These are phyloP conservation scores for Yponomeuta cagnagella DNA, from an alignment of 2,888 invertebrate species.

Conservation along the genomic window DNA sequence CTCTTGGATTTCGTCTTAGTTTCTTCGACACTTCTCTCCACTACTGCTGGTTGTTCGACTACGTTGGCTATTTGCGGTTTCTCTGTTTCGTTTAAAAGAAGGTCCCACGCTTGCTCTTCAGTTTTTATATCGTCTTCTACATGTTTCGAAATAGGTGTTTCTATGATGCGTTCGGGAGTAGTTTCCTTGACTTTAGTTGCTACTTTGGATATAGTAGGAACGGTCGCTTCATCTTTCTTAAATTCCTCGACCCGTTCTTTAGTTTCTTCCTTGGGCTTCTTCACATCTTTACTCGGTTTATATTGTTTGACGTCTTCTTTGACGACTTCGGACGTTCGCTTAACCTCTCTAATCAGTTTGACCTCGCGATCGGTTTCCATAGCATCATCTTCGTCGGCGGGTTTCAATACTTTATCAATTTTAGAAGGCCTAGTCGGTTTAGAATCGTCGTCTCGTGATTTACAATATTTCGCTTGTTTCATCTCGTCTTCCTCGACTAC, in stretches of 20 bases:
- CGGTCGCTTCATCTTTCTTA: slow-evolving; percentile 2
- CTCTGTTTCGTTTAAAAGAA: slow-evolving; percentile 53
- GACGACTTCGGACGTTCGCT: background rate
- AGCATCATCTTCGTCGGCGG: slow-evolving; percentile 1
- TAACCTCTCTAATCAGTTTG: background rate
- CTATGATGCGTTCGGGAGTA: slow-evolving; percentile 17
- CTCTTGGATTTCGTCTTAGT: slow-evolving; percentile 50
- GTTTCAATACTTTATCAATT: slow-evolving; percentile 6
- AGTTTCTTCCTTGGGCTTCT: background rate
- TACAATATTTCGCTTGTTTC: slow-evolving; percentile 20
- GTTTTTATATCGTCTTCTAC: slow-evolving; percentile 41
- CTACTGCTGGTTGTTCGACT: slow-evolving; percentile 28
- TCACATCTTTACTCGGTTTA: background rate
- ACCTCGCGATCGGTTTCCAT: background rate
- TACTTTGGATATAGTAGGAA: slow-evolving; percentile 18
- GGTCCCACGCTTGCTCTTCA: slow-evolving; percentile 67
- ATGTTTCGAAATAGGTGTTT: slow-evolving; percentile 9
- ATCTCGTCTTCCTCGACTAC: background rate
- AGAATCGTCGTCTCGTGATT: background rate
- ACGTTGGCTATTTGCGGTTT: slow-evolving; percentile 31
- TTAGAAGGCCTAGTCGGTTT: slow-evolving; percentile 16
- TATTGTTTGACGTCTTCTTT: slow-evolving; percentile 4
- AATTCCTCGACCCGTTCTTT: background rate
- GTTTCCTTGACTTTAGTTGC: slow-evolving; percentile 27
- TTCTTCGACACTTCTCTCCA: slow-evolving; percentile 39